A percentile compares a stretch with the other conserved stretches of the same genome.
phyloP scores from a whole-genome alignment of 2,797 vertebrate species.

The Limnodromus scolopaceus region DNA sequence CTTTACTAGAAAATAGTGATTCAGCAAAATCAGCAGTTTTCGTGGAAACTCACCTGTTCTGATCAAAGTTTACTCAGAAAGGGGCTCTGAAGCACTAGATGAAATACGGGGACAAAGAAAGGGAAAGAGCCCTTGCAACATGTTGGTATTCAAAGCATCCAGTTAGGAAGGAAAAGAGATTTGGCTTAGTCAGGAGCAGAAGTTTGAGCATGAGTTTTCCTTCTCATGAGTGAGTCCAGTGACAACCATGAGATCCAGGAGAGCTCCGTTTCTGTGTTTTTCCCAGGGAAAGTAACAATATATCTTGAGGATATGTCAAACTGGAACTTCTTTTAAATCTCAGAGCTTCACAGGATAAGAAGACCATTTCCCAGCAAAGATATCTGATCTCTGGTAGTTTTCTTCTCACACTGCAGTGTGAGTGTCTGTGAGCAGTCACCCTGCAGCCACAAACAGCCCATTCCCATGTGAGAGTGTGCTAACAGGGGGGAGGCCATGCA shows the following conservation, averaged over 20 bases:
- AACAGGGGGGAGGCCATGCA: rapidly evolving
- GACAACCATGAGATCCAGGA: background rate
- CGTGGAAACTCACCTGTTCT: background rate
- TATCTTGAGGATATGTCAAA: background rate
- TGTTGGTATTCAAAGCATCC: background rate
- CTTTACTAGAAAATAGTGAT: background rate
- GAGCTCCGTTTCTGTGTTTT: background rate
- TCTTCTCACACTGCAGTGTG: background rate
- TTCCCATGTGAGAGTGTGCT: rapidly evolving
- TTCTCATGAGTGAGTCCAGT: background rate
- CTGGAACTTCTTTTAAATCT: background rate
- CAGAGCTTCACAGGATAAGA: background rate
- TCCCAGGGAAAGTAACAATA: background rate
- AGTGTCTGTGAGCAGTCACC: background rate
- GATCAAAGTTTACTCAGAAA: background rate
- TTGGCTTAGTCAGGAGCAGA: background rate
- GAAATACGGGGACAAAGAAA: background rate
- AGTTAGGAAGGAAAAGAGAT: background rate
- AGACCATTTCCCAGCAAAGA: background rate
- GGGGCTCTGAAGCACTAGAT: background rate
- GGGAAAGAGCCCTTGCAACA: background rate
- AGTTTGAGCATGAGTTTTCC: conserved; percentile 2
- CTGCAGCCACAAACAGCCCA: background rate
- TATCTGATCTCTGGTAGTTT: background rate
- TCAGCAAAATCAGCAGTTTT: background rate